phyloP scores from a whole-genome alignment of 1,140 invertebrate species.

The Oreohelix idahoensis region DNA sequence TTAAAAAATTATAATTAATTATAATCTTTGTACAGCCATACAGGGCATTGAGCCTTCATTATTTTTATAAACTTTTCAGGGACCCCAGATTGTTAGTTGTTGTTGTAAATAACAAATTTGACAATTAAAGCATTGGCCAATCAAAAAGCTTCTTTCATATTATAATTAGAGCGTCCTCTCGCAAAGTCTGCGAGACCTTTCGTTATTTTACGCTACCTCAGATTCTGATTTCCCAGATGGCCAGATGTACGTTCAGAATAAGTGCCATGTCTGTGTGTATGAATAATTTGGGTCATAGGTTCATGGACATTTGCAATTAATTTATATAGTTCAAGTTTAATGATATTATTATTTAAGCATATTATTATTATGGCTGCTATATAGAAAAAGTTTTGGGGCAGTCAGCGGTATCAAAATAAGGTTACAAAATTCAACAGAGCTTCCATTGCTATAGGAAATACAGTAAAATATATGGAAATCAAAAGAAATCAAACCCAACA shows the following conservation, averaged over 20 bases:
- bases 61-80: not conserved
- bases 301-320: too few relatives aligned
- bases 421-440: too few relatives aligned
- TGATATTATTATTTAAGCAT: too few relatives aligned
- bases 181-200: not conserved
- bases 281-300: too few relatives aligned
- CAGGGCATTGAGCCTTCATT: not conserved
- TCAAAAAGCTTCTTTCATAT: slow-evolving; percentile 20
- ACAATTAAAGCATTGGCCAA: slow-evolving; percentile 32
- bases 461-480: too few relatives aligned
- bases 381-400: too few relatives aligned
- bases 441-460: too few relatives aligned
- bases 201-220: not conserved
- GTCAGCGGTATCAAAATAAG: too few relatives aligned
- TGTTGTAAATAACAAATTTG: slow-evolving; percentile 31
- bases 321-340: too few relatives aligned
- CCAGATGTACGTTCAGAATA: not conserved
- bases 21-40: not conserved
- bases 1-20: not conserved
- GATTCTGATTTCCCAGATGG: not conserved
- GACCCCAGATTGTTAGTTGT: not conserved
- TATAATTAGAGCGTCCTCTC: slow-evolving; percentile 23
- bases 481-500: too few relatives aligned
- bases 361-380: too few relatives aligned
- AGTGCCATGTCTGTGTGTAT: too few relatives aligned